Evolutionary conservation across 2,797 vertebrate genomes (phyloP).

Genomic region (Enteromius mattozi): DNA sequence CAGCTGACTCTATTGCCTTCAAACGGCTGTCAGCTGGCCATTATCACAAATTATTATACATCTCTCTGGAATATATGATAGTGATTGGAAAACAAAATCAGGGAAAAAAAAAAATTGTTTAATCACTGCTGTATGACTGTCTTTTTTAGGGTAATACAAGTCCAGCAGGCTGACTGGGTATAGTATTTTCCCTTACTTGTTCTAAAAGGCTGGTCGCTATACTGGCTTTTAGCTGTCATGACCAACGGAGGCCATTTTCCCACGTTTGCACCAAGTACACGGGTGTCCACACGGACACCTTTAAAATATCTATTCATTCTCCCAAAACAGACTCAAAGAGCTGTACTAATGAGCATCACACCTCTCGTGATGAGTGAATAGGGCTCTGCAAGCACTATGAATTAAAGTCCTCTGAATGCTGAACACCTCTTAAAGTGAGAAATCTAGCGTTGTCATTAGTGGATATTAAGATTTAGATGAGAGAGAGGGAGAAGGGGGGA

Average conservation of each 20-base stretch:
- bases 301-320: conserved; percentile 79
- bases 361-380: conserved; percentile 75
- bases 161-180: background rate
- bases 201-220: background rate
- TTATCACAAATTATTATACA: background rate
- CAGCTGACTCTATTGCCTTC: too few species aligned
- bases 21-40: background rate
- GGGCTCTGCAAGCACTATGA: conserved; percentile 70
- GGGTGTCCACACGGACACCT: conserved; percentile 77
- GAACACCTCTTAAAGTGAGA: conserved; percentile 76
- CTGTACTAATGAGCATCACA: conserved; percentile 80
- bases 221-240: conserved; percentile 55
- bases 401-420: conserved; percentile 82
- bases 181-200: background rate
- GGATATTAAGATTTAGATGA: conserved; percentile 61
- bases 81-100: background rate
- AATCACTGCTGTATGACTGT: background rate
- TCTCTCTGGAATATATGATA: background rate
- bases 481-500: conserved; percentile 63
- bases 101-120: too few species aligned
- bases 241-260: conserved; percentile 71
- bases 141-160: background rate
- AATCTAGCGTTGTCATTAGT: conserved; percentile 77
- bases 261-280: conserved; percentile 72
- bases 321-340: conserved; percentile 70